A percentile compares a stretch with the other conserved stretches of the same genome.
Evolutionary conservation across 2,797 vertebrate genomes (phyloP).

Genomic region (Pipistrellus pipistrellus): DNA sequence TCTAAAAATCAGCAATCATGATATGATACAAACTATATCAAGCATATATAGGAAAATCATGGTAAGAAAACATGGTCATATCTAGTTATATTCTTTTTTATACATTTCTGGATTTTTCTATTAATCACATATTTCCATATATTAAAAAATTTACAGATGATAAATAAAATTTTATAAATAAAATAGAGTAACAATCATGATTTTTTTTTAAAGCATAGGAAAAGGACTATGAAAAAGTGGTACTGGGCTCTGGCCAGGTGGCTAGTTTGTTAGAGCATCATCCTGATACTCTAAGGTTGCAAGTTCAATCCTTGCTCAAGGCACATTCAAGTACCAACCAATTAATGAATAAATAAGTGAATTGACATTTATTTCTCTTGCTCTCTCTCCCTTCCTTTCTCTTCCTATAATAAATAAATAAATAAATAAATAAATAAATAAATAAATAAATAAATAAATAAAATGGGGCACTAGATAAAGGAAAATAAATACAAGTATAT

Average conservation of each 20-base stretch:
- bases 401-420: not conserved
- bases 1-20: not conserved
- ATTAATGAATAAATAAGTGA: not conserved
- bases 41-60: not conserved
- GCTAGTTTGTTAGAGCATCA: not conserved
- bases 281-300: not conserved
- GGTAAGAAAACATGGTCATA: not conserved
- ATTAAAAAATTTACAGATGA: not conserved
- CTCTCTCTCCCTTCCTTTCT: not conserved
- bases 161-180: not conserved
- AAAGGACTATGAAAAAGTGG: not conserved
- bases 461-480: not conserved
- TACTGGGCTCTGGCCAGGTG: not conserved
- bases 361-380: not conserved
- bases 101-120: not conserved
- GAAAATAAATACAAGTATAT: not conserved
- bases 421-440: not conserved
- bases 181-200: not conserved
- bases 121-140: not conserved
- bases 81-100: not conserved
- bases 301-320: not conserved
- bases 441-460: not conserved
- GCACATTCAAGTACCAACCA: not conserved
- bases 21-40: not conserved
- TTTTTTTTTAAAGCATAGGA: not conserved